phyloP scores from a whole-genome alignment of 2,113 vertebrate genomes.

The Dipodomys spectabilis region DNA sequence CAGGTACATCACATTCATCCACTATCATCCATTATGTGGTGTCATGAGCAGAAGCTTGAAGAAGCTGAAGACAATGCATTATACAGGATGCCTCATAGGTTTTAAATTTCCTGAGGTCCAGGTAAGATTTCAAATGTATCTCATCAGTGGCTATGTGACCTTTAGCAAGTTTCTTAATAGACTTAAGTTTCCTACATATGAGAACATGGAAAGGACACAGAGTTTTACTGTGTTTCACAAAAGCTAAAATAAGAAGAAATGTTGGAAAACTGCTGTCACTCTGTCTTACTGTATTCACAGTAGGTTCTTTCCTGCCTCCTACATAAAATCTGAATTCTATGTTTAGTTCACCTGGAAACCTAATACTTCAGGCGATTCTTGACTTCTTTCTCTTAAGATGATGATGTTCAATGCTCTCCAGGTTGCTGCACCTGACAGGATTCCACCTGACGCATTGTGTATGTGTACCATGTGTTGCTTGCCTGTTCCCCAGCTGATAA shows the following conservation, averaged over 20 bases:
- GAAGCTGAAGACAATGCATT: background rate
- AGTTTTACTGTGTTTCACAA: background rate
- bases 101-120: background rate
- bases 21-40: background rate
- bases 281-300: background rate
- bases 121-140: background rate
- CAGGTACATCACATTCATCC: background rate
- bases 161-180: constrained; percentile 16
- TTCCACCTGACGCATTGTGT: no score
- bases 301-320: background rate
- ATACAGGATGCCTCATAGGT: background rate
- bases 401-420: background rate
- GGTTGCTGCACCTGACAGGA: background rate
- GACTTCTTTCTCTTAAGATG: background rate
- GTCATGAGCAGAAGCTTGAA: background rate
- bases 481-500: background rate
- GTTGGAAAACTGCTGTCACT: background rate
- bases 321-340: constrained; percentile 41
- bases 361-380: background rate
- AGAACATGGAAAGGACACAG: background rate
- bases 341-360: background rate
- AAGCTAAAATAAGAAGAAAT: background rate
- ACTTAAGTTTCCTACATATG: background rate
- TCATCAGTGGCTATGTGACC: background rate
- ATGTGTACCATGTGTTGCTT: background rate